Conservation (phyloP, 2,888 invertebrate genomes). For the Euplexia lucipara region DNA sequence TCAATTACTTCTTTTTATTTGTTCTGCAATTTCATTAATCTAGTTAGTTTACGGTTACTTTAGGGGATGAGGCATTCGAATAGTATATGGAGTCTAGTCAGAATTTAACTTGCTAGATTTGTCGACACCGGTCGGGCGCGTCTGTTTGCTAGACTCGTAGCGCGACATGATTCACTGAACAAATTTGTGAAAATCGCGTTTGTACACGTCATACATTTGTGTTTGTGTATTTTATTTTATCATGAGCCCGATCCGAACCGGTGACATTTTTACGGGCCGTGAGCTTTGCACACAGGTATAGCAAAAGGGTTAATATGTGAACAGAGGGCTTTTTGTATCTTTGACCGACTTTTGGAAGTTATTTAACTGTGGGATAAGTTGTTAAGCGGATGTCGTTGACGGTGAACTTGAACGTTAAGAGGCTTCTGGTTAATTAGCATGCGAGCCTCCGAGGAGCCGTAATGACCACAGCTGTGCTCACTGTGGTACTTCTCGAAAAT, state of each 20-base stretch:
- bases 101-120: conserved; percentile 68
- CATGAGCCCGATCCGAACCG: conserved; percentile 64
- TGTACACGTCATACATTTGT: conserved; percentile 73
- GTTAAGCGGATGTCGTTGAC: conserved; percentile 64
- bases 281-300: conserved; percentile 64
- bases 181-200: conserved; percentile 78
- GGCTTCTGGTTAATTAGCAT: conserved; percentile 68
- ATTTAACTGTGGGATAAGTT: conserved; percentile 66
- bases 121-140: conserved; percentile 61
- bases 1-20: conserved; percentile 53
- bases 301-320: conserved; percentile 69
- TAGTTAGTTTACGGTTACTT: conserved; percentile 42
- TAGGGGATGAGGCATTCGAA: conserved; percentile 34
- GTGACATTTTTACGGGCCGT: conserved; percentile 70
- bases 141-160: conserved; percentile 71
- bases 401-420: conserved; percentile 72
- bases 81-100: conserved; percentile 46
- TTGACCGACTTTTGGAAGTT: conserved; percentile 57
- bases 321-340: conserved; percentile 58
- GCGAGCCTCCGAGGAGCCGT: conserved; percentile 57
- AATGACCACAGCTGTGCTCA: conserved; percentile 55
- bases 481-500: conserved; percentile 50
- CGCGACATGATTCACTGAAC: conserved; percentile 77
- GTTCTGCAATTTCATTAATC: conserved; percentile 49
- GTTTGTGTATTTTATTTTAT: conserved; percentile 75